phyloP scores from a whole-genome alignment of 1,140 invertebrate genomes.

The Leptoteleia sp. region DNA sequence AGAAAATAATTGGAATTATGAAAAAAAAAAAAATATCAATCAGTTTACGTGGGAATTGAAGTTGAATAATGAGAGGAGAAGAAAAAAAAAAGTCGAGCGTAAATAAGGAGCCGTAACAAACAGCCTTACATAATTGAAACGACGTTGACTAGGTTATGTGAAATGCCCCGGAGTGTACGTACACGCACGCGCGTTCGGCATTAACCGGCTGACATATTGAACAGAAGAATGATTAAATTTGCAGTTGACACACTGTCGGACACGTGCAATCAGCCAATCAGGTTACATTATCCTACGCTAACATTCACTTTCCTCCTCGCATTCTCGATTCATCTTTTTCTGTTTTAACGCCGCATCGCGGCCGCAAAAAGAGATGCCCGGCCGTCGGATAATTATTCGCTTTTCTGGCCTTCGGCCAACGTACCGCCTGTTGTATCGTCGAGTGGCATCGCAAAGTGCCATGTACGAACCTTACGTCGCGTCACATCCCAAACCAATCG shows the following conservation, averaged over 20 bases:
- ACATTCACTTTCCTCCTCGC: slow-evolving; percentile 28
- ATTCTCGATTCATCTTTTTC: slow-evolving; percentile 7
- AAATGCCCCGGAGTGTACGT: slow-evolving; percentile 14
- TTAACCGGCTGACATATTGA: slow-evolving; percentile 28
- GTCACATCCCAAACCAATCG: too few species aligned
- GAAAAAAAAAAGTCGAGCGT: too few species aligned
- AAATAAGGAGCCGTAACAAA: too few species aligned
- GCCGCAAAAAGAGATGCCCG: slow-evolving; percentile 33
- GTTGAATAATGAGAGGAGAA: too few species aligned
- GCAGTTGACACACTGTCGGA: slow-evolving; percentile 35
- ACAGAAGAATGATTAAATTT: slow-evolving; percentile 40
- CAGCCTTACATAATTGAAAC: slow-evolving; percentile 18
- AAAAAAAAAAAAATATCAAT: too few species aligned
- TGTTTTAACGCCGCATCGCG: slow-evolving; percentile 5
- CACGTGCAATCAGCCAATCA: slow-evolving; percentile 48
- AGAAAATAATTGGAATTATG: too few species aligned
- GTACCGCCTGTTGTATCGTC: slow-evolving; percentile 36
- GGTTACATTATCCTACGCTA: slow-evolving; percentile 38
- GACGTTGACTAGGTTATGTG: slow-evolving; percentile 28
- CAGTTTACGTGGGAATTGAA: too few species aligned
- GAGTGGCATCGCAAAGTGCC: too few species aligned
- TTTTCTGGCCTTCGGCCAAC: slow-evolving; percentile 49
- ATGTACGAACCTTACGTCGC: too few species aligned
- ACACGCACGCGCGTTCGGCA: slow-evolving; percentile 9
- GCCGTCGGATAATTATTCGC: slow-evolving; percentile 46